Evolutionary conservation across 2,113 vertebrate species (phyloP).

Genomic region (Rhipidura dahli): DNA sequence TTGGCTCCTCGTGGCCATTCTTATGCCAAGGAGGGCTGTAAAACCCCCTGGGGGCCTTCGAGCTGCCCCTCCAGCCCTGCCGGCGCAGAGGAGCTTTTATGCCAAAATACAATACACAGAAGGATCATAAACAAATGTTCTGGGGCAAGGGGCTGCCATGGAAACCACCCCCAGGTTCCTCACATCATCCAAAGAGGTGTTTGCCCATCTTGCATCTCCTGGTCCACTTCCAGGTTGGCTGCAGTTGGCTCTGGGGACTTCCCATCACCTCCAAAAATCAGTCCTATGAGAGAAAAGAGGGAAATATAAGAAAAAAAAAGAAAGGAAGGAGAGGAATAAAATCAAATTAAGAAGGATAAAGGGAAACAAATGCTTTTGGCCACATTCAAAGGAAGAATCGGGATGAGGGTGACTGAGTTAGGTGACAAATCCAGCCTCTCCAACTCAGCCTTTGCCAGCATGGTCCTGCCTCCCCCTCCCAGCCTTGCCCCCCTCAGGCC

Average conservation of each 20-base stretch:
- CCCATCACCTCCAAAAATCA: neutral
- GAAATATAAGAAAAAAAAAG: neutral
- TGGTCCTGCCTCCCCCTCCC: neutral
- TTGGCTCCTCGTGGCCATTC: slow-evolving; percentile 65
- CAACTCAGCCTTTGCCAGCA: neutral
- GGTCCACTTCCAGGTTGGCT: neutral
- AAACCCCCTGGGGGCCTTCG: slow-evolving; percentile 61
- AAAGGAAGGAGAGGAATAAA: neutral
- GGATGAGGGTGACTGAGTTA: too few species aligned
- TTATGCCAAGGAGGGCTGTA: slow-evolving; percentile 73
- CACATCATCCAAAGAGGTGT: neutral
- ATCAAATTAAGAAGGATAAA: neutral
- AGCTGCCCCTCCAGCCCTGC: slow-evolving; percentile 51
- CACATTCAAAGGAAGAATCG: accelerated
- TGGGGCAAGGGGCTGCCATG: slow-evolving; percentile 67
- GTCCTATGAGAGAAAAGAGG: neutral
- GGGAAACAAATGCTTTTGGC: neutral
- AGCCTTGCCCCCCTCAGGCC: accelerated
- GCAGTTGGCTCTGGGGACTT: neutral
- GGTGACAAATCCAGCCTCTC: neutral
- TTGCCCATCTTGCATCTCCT: neutral
- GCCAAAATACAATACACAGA: slow-evolving; percentile 69
- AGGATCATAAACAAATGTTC: slow-evolving; percentile 70
- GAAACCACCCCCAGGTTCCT: slow-evolving; percentile 48
- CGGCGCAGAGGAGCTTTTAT: slow-evolving; percentile 65